A percentile compares a stretch with the other conserved stretches of the same genome.
phyloP scores from a whole-genome alignment of 2,113 vertebrate genomes.

The Trichomycterus rosablanca region DNA sequence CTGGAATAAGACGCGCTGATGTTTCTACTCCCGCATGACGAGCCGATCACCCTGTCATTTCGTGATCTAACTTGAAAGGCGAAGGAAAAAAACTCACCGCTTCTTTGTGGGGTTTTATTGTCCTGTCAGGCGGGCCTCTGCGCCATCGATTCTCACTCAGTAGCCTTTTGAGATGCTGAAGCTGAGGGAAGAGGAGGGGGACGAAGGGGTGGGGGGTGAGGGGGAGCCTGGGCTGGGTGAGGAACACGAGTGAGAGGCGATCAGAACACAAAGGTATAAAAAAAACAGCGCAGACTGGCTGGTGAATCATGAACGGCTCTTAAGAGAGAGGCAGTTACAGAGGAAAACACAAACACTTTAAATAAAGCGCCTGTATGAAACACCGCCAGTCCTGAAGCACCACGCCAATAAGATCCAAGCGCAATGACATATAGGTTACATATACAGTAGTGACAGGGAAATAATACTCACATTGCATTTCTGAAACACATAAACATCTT shows the following conservation, averaged over 20 bases:
- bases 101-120: constrained; percentile 76
- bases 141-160: constrained; percentile 77
- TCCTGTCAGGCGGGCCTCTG: constrained; percentile 77
- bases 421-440: too few species aligned
- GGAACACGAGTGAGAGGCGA: constrained; percentile 64
- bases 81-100: constrained; percentile 67
- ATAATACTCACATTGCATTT: too few species aligned
- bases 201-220: constrained; percentile 36
- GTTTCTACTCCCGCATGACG: constrained; percentile 45
- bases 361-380: constrained; percentile 23
- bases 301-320: constrained; percentile 15
- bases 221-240: constrained; percentile 58
- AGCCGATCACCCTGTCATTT: constrained; percentile 43
- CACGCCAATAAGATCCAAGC: too few species aligned
- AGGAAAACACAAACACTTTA: constrained; percentile 15
- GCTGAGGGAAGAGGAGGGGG: constrained; percentile 58
- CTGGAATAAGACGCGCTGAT: constrained; percentile 49
- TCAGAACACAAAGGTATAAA: constrained; percentile 72
- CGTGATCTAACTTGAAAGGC: constrained; percentile 51
- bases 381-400: neutral
- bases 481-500: too few species aligned
- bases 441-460: too few species aligned
- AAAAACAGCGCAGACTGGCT: constrained; percentile 26
- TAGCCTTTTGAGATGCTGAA: constrained; percentile 76
- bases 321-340: neutral